These are phyloP conservation scores for Squalus acanthias DNA, from an alignment of 2,797 vertebrate genomes.

Conservation along the genomic window DNA sequence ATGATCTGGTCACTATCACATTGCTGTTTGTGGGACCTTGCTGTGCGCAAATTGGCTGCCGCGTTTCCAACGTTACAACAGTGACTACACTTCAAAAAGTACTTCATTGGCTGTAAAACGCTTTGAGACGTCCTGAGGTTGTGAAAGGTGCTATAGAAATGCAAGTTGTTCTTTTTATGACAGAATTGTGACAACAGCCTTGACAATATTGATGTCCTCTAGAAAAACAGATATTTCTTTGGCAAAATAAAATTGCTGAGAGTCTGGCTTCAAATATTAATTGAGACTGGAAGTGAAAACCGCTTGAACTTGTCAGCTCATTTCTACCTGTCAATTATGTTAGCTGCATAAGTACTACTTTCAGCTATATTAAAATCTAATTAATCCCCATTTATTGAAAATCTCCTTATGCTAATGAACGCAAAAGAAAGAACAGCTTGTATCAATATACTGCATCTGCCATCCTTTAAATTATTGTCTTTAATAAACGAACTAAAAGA, in stretches of 20 bases:
- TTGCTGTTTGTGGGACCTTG: too few species aligned
- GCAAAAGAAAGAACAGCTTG: constrained; percentile 55
- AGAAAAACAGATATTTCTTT: neutral
- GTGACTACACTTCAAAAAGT: neutral
- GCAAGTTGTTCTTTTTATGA: neutral
- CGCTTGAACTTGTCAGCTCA: neutral
- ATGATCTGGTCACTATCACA: too few species aligned
- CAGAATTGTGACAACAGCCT: neutral
- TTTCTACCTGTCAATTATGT: constrained; percentile 44
- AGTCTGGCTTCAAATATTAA: neutral
- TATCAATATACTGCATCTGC: constrained; percentile 55
- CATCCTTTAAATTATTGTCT: constrained; percentile 45
- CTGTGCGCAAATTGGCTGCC: too few species aligned
- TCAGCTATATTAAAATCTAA: constrained; percentile 53
- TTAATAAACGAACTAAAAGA: constrained; percentile 12
- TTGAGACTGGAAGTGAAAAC: neutral
- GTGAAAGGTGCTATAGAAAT: neutral
- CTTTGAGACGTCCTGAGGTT: neutral
- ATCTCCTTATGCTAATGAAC: constrained; percentile 56
- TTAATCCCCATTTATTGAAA: constrained; percentile 54
- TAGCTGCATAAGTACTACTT: constrained; percentile 43
- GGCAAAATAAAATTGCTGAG: neutral
- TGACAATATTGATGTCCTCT: neutral
- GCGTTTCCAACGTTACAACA: neutral
- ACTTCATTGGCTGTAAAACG: neutral